phyloP scores from a whole-genome alignment of 2,888 invertebrate genomes.

The Synanthedon vespiformis region DNA sequence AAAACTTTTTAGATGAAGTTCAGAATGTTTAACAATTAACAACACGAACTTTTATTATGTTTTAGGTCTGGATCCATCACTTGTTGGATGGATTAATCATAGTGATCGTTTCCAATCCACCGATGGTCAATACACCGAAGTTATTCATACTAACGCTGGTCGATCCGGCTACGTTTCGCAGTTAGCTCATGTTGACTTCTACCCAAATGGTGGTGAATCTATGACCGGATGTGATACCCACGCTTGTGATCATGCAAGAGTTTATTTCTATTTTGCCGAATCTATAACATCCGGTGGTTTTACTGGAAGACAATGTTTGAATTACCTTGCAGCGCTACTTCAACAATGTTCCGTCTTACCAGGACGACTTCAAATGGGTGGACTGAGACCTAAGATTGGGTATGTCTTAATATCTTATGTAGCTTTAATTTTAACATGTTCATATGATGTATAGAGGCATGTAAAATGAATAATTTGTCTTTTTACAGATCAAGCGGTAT shows the following conservation, averaged over 20 bases:
- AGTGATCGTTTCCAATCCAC: slow-evolving; percentile 27
- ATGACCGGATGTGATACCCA: slow-evolving; percentile 45
- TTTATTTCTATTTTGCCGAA: slow-evolving; percentile 40
- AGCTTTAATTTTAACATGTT: not conserved
- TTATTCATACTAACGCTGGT: slow-evolving; percentile 44
- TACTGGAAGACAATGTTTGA: slow-evolving; percentile 35
- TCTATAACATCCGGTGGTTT: slow-evolving; percentile 34
- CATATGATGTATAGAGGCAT: not conserved
- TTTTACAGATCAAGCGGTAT: slow-evolving; percentile 33
- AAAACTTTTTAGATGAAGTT: no score
- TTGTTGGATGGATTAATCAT: slow-evolving; percentile 41
- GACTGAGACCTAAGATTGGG: slow-evolving; percentile 38
- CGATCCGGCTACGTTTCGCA: slow-evolving; percentile 33
- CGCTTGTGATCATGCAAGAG: slow-evolving; percentile 35
- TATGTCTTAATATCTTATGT: slow-evolving; percentile 11
- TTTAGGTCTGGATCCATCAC: slow-evolving; percentile 39
- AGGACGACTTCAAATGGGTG: slow-evolving; percentile 38
- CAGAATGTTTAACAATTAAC: no score
- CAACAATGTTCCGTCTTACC: slow-evolving; percentile 25
- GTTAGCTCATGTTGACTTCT: slow-evolving; percentile 41
- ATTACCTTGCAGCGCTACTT: slow-evolving; percentile 33
- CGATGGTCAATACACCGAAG: slow-evolving; percentile 44
- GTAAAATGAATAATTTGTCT: slow-evolving; percentile 1
- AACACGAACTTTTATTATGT: not conserved
- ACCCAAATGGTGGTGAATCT: slow-evolving; percentile 41